Percentiles rank a stretch among this genome's conserved stretches.
Evolutionary conservation across 2,797 vertebrate genomes (phyloP).

Genomic region (Vespertilio murinus): DNA sequence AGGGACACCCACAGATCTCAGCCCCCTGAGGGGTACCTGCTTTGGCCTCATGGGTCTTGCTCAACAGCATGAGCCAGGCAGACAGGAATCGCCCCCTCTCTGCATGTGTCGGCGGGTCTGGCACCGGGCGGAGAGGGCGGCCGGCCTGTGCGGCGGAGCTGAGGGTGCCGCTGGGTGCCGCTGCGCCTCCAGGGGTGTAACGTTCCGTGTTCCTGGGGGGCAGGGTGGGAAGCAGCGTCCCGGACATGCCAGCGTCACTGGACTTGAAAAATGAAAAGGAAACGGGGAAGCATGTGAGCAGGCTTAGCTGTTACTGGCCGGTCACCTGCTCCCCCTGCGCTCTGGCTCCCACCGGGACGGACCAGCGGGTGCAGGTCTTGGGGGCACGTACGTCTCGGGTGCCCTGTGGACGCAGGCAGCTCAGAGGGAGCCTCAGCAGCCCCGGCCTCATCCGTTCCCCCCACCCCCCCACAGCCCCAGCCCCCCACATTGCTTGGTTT

Average conservation of each 20-base stretch:
- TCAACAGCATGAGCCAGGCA: not conserved
- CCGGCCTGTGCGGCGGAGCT: not conserved
- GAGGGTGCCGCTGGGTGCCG: too few species aligned
- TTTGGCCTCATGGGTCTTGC: not conserved
- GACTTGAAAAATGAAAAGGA: conserved; percentile 11
- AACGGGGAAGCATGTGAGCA: not conserved
- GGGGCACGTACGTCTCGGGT: not conserved
- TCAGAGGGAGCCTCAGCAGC: not conserved
- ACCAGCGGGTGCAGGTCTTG: not conserved
- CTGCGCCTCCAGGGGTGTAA: not conserved
- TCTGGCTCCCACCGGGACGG: not conserved
- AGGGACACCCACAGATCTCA: not conserved
- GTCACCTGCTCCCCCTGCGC: not conserved
- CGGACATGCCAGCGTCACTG: not conserved
- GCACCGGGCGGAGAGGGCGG: not conserved
- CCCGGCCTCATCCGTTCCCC: too few species aligned
- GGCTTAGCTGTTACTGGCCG: not conserved
- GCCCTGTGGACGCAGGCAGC: not conserved
- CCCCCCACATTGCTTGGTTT: not conserved
- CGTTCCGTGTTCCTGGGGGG: not conserved
- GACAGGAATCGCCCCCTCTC: not conserved
- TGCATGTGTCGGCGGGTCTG: conserved; percentile 4
- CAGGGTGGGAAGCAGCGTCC: not conserved
- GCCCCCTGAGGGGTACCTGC: not conserved
- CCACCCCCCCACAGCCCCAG: too few species aligned